Evolutionary conservation across 2,888 invertebrate genomes (phyloP).

Genomic region (Temnothorax ravouxi): DNA sequence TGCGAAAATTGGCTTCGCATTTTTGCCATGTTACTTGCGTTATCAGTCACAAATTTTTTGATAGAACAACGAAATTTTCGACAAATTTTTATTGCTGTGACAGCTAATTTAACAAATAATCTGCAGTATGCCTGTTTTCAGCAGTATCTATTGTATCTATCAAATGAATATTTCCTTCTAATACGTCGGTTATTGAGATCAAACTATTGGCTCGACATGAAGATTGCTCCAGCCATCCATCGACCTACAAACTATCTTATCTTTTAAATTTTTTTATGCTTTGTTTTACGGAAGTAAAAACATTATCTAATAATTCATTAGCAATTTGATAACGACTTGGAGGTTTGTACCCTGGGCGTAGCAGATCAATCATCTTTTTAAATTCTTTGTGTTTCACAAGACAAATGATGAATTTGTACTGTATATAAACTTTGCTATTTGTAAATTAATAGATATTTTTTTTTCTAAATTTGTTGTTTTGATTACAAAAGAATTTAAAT

Average conservation of each 20-base stretch:
- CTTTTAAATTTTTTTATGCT: neutral
- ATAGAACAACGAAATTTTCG: slow-evolving; percentile 7
- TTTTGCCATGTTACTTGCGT: slow-evolving; percentile 9
- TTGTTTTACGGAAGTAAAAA: neutral
- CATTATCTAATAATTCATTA: slow-evolving; percentile 24
- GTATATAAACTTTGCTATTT: slow-evolving; percentile 26
- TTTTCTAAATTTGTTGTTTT: neutral
- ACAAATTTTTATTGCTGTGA: slow-evolving; percentile 5
- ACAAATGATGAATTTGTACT: slow-evolving; percentile 9
- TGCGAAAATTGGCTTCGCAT: neutral
- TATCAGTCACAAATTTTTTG: slow-evolving; percentile 40
- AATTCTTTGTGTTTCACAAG: slow-evolving; percentile 14
- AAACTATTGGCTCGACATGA: neutral
- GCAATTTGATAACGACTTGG: neutral
- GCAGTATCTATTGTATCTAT: slow-evolving; percentile 9
- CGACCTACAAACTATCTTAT: neutral
- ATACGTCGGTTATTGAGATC: neutral
- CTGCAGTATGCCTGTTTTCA: slow-evolving; percentile 15
- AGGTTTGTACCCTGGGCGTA: neutral
- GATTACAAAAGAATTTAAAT: slow-evolving; percentile 12
- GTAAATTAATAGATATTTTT: neutral
- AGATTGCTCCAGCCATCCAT: slow-evolving; percentile 20
- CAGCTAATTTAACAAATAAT: slow-evolving; percentile 11
- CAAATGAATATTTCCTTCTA: slow-evolving; percentile 6
- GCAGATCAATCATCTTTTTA: slow-evolving; percentile 6